phyloP scores from a whole-genome alignment of 2,797 vertebrate genomes.

The Falco concolor region DNA sequence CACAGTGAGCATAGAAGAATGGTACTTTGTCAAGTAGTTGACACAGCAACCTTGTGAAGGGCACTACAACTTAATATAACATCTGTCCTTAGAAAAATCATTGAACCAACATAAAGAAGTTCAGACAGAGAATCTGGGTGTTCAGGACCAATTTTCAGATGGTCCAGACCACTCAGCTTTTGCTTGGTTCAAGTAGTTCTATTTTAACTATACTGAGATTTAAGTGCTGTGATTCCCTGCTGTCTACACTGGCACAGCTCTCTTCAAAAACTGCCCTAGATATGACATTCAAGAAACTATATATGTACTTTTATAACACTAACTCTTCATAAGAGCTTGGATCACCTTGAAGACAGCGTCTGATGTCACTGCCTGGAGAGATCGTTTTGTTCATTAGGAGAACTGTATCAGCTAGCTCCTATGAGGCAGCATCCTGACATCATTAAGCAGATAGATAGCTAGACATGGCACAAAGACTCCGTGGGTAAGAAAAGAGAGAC shows the following conservation, averaged over 20 bases:
- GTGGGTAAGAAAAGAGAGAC: neutral
- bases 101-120: neutral
- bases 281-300: conserved; percentile 1
- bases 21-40: neutral
- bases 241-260: neutral
- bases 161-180: neutral
- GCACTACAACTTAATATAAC: neutral
- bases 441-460: neutral
- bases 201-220: conserved; percentile 16
- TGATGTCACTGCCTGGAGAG: conserved; percentile 39
- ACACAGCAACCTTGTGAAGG: neutral
- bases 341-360: conserved; percentile 46
- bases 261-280: conserved; percentile 48
- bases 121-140: neutral
- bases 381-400: conserved; percentile 35
- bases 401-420: neutral
- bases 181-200: conserved; percentile 10
- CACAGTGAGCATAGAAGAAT: neutral
- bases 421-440: neutral
- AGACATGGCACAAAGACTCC: neutral
- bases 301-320: neutral
- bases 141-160: conserved; percentile 14
- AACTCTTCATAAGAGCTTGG: conserved; percentile 15
- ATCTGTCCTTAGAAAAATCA: neutral
- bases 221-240: conserved; percentile 15